Base-by-base conservation (phyloP, 2,888 invertebrate genomes). In the Eupithecia vulgata region DNA sequence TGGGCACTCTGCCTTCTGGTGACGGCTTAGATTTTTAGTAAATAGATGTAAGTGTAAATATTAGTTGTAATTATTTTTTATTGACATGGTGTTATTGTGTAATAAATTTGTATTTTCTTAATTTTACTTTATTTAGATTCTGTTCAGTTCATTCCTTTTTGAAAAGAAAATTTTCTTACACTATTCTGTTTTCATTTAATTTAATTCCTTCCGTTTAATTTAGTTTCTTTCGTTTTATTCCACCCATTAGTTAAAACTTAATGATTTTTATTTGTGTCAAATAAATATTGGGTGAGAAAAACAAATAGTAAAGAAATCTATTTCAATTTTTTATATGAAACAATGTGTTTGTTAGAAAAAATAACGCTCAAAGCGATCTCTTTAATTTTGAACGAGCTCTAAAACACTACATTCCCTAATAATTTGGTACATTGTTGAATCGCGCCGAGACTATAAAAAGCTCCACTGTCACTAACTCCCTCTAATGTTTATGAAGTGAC, bases 401-500 rank as follows among this genome's bases (percentile, higher is more conserved):
- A 57, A 52, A 48, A 48, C 48, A n/a, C n/a, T 10, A 21, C 10
- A 57, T 25, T 65, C 40, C 25, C 25, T 25, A 10, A 65, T 65
- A 65, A 13, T 57, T 68, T 64, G 8, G 21, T 61, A 25, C 52
- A 48, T 45, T 67, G 71, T 71, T 70, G 57, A 64, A 35, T 72
- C 67, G 70, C 67, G 52, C 37, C 45, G 65, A 30, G 52, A 37
- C 75, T 75, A 71, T 76, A 73, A 73, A 72, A 76, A 72, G 70
- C 65, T 70, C 25, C 25, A 45, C 61, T 21, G 35, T 62, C 40
- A 57, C 21, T 62, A 72, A 67, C 75, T 72, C 65, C 67, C 67
- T 62, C 72, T 78, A 75, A 78, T 77, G 76, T 76, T 69, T 73
- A 75, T 75, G 68, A 72, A 74, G 76, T 78, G 78, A 75, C 74